phyloP scores from a whole-genome alignment of 2,797 vertebrate genomes.

The Arremon aurantiirostris region DNA sequence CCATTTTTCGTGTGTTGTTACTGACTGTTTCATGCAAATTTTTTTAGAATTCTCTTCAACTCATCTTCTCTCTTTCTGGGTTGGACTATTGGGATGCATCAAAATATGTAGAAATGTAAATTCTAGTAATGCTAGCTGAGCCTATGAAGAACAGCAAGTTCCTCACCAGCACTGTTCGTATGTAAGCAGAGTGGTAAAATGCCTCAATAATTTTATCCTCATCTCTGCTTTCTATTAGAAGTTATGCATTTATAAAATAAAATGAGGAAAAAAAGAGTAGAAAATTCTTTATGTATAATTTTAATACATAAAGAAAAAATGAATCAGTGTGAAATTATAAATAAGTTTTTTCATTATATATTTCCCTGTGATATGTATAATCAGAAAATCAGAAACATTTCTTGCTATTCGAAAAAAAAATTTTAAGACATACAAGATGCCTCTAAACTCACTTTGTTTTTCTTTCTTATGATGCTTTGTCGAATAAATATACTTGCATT shows the following conservation, averaged over 20 bases:
- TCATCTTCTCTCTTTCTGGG: conserved; percentile 1
- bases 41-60: conserved; percentile 38
- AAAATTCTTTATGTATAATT: neutral
- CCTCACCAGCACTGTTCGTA: neutral
- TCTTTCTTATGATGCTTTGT: neutral
- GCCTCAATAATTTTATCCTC: neutral
- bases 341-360: neutral
- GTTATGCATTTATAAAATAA: neutral
- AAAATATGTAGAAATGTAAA: conserved; percentile 57
- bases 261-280: neutral
- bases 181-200: conserved; percentile 17
- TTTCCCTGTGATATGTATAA: neutral
- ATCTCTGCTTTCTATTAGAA: neutral
- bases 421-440: neutral
- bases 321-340: neutral
- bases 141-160: neutral
- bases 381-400: neutral
- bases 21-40: conserved; percentile 30
- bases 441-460: neutral
- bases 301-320: neutral
- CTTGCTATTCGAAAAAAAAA: neutral
- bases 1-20: conserved; percentile 47
- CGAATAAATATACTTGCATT: neutral
- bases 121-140: neutral
- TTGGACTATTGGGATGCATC: neutral